A percentile compares a stretch with the other conserved stretches of the same genome.
These are phyloP conservation scores for Rhodinocichla rosea DNA, from an alignment of 2,113 vertebrate genomes.

Conservation along the genomic window DNA sequence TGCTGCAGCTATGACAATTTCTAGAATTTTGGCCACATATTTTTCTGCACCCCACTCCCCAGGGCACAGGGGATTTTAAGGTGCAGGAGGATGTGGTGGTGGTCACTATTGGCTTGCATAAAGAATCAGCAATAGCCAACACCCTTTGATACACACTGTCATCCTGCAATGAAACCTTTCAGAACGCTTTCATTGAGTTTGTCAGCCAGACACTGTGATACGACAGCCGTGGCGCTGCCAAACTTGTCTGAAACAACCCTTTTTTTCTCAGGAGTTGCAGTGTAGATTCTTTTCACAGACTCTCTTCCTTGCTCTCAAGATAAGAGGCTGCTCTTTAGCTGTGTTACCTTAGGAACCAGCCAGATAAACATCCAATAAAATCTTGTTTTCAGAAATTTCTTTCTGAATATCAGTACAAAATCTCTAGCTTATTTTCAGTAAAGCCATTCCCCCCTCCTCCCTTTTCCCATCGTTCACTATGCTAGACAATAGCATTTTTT, in stretches of 20 bases:
- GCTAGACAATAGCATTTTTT: conserved; percentile 7
- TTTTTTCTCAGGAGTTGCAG: conserved; percentile 26
- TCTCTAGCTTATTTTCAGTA: conserved; percentile 30
- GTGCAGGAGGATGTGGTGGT: background rate
- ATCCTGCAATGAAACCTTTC: background rate
- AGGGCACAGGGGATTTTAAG: background rate
- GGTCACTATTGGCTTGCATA: background rate
- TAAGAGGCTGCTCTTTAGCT: conserved; percentile 59
- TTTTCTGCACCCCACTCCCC: background rate
- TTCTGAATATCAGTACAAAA: conserved; percentile 26
- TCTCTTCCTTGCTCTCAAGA: conserved; percentile 38
- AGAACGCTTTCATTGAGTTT: background rate
- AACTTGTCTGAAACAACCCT: background rate
- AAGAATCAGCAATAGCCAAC: background rate
- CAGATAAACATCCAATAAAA: conserved; percentile 42
- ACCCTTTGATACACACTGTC: background rate
- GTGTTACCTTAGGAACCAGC: conserved; percentile 54
- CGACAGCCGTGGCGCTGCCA: background rate
- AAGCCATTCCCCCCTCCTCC: background rate
- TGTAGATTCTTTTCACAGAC: conserved; percentile 14
- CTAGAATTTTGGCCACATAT: background rate
- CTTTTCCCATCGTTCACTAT: background rate
- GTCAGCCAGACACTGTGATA: background rate
- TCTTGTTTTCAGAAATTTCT: conserved; percentile 52
- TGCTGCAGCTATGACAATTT: background rate